phyloP scores from a whole-genome alignment of 2,888 invertebrate genomes.

The Synanthedon vespiformis region DNA sequence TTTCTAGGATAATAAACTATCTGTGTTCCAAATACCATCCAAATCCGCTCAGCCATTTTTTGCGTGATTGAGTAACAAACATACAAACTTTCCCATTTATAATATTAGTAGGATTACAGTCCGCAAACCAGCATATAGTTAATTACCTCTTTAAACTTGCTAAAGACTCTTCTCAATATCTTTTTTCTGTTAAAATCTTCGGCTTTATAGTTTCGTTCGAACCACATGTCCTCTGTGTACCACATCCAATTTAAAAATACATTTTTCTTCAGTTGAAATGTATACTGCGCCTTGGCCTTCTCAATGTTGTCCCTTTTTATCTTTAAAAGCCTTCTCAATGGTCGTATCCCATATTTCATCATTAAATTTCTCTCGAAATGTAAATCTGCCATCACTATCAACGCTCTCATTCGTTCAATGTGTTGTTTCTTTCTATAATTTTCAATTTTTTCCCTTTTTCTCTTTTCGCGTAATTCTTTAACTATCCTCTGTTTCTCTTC shows the following conservation, averaged over 20 bases:
- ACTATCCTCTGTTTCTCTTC: slow-evolving; percentile 72
- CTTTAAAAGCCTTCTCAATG: slow-evolving; percentile 36
- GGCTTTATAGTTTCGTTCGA: slow-evolving; percentile 68
- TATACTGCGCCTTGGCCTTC: slow-evolving; percentile 59
- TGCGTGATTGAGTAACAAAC: too few species aligned
- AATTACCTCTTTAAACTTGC: slow-evolving; percentile 57
- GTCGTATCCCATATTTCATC: slow-evolving; percentile 45
- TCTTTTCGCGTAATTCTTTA: slow-evolving; percentile 72
- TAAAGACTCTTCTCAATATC: slow-evolving; percentile 51
- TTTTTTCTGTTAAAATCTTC: slow-evolving; percentile 64
- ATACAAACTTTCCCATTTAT: too few species aligned
- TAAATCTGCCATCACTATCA: slow-evolving; percentile 63
- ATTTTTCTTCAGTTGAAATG: slow-evolving; percentile 56
- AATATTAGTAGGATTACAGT: too few species aligned
- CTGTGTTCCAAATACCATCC: too few species aligned
- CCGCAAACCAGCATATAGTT: too few species aligned
- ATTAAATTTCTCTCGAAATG: slow-evolving; percentile 56
- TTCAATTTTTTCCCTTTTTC: slow-evolving; percentile 71
- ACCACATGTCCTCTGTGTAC: slow-evolving; percentile 57
- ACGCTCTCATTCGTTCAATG: slow-evolving; percentile 49
- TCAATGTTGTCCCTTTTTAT: slow-evolving; percentile 45
- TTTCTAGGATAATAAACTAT: too few species aligned
- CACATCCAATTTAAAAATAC: slow-evolving; percentile 66
- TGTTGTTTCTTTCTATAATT: slow-evolving; percentile 71
- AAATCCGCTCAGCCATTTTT: too few species aligned